Percentiles rank a stretch among this genome's conserved stretches.
These are phyloP conservation scores for Dromaius novaehollandiae DNA, from an alignment of 2,113 vertebrate genomes.

Conservation along the genomic window DNA sequence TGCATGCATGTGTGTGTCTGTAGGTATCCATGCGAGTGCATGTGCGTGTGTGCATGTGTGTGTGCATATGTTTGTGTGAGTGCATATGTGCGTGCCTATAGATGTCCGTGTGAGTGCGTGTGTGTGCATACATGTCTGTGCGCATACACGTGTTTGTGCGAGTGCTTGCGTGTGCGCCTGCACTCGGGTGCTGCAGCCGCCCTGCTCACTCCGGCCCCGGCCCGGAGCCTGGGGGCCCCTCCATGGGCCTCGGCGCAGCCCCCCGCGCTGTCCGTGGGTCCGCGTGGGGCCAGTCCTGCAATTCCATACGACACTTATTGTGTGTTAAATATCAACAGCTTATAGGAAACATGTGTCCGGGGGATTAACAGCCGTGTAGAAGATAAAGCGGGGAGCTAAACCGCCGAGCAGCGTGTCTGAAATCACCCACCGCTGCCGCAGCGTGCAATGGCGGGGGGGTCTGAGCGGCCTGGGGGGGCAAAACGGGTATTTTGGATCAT, in stretches of 20 bases:
- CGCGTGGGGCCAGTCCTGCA: background rate
- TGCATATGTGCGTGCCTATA: too few species aligned
- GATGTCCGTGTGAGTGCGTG: too few species aligned
- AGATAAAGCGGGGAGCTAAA: constrained; percentile 10
- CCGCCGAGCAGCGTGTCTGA: background rate
- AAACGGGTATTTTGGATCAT: background rate
- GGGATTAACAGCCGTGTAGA: constrained; percentile 41
- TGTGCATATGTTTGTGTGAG: too few species aligned
- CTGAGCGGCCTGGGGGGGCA: background rate
- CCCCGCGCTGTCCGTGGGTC: background rate
- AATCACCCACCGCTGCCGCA: background rate
- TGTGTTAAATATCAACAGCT: constrained; percentile 34
- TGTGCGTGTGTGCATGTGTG: too few species aligned
- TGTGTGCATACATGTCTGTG: too few species aligned
- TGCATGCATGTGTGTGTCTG: too few species aligned
- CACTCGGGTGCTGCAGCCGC: too few species aligned
- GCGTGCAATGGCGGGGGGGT: background rate
- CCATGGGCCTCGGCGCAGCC: background rate
- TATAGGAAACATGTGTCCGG: constrained; percentile 40
- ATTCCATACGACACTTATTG: constrained; percentile 54
- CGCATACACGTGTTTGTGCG: too few species aligned
- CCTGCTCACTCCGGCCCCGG: too few species aligned
- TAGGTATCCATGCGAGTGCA: too few species aligned
- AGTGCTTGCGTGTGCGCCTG: too few species aligned
- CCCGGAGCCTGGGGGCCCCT: background rate